Percentiles rank a stretch among this genome's conserved stretches.
Conservation (phyloP, 1,140 invertebrate species). For the Hydropsyche tenuis region DNA sequence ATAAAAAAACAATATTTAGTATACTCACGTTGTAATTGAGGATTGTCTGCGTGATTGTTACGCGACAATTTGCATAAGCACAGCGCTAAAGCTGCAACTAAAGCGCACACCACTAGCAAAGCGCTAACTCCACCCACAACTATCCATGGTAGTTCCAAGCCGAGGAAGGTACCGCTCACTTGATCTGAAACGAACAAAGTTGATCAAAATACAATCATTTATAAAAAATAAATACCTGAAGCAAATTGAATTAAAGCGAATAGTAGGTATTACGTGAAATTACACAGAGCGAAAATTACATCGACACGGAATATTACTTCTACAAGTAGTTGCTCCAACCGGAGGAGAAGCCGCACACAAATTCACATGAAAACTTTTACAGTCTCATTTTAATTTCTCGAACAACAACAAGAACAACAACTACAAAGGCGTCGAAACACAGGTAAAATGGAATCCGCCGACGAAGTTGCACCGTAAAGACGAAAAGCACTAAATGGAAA, state of each 20-base stretch:
- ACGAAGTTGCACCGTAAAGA: neutral
- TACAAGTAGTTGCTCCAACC: too few relatives aligned
- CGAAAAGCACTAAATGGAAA: constrained; percentile 23
- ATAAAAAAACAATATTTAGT: neutral
- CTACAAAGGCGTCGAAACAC: neutral
- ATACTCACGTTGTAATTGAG: constrained; percentile 60
- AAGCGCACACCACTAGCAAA: constrained; percentile 70
- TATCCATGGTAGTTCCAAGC: constrained; percentile 78
- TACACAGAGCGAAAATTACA: too few relatives aligned
- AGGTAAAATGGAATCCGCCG: neutral
- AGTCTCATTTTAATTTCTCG: constrained; percentile 12
- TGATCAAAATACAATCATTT: too few relatives aligned
- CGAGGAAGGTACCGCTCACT: constrained; percentile 74
- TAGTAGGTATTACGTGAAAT: too few relatives aligned
- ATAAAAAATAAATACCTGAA: too few relatives aligned
- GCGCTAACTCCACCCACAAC: constrained; percentile 72
- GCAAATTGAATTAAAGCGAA: too few relatives aligned
- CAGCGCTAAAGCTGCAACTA: constrained; percentile 71
- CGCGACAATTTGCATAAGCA: constrained; percentile 76
- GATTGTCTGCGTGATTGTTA: constrained; percentile 59
- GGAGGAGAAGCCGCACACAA: too few relatives aligned
- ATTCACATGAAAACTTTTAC: neutral
- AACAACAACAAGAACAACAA: neutral
- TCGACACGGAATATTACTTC: too few relatives aligned
- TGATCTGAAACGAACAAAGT: constrained; percentile 69